phyloP scores from a whole-genome alignment of 2,888 invertebrate genomes.

The Cephus runcator region DNA sequence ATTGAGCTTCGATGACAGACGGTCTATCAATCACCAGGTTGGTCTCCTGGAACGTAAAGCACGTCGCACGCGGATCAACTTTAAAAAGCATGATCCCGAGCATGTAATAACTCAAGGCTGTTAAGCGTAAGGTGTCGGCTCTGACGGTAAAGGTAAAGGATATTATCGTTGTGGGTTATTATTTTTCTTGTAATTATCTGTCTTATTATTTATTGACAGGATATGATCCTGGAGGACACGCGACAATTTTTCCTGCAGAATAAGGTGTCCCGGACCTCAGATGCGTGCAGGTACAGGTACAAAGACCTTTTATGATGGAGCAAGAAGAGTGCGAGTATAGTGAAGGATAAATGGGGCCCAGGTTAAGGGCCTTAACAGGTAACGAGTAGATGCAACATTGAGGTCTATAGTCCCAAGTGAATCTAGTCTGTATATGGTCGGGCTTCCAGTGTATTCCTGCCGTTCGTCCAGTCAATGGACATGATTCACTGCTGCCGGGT shows the following conservation, averaged over 20 bases:
- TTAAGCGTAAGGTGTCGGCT: neutral
- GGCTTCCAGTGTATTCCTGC: slow-evolving; percentile 47
- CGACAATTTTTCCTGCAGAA: neutral
- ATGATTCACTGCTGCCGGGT: slow-evolving; percentile 51
- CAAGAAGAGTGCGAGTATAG: neutral
- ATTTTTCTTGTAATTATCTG: neutral
- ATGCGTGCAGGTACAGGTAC: neutral
- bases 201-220: neutral
- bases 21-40: neutral
- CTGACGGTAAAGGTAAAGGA: neutral
- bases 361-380: neutral
- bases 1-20: neutral
- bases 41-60: neutral
- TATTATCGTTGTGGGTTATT: neutral
- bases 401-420: slow-evolving; percentile 41
- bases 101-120: neutral
- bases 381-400: neutral
- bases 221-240: neutral
- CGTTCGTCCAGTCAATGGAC: slow-evolving; percentile 55
- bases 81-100: neutral
- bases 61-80: neutral
- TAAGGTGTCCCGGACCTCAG: neutral
- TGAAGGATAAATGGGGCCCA: neutral
- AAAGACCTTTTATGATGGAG: neutral
- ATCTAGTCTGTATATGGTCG: slow-evolving; percentile 60